A percentile compares a stretch with the other conserved stretches of the same genome.
These are phyloP conservation scores for Lacerta agilis DNA, from an alignment of 2,797 vertebrate genomes.

Conservation along the genomic window DNA sequence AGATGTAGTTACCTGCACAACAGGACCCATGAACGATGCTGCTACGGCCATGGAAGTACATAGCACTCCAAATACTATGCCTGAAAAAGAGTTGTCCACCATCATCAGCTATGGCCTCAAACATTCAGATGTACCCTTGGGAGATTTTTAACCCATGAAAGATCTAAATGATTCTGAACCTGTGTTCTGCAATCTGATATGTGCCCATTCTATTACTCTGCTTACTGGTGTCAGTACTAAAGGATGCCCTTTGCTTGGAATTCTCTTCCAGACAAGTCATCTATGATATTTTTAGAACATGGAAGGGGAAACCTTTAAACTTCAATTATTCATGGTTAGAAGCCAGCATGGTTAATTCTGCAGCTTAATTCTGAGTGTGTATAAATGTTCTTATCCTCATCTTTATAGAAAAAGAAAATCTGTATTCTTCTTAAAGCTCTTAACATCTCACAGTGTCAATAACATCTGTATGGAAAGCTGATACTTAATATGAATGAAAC, in stretches of 20 bases:
- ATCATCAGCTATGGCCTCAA: neutral
- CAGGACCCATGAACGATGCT: slow-evolving; percentile 83
- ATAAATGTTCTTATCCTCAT: neutral
- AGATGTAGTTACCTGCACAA: slow-evolving; percentile 81
- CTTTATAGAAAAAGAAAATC: neutral
- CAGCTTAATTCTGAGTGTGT: neutral
- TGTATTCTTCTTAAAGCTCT: neutral
- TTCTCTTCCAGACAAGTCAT: neutral
- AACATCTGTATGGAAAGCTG: neutral
- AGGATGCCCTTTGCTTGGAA: neutral
- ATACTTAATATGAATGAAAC: neutral
- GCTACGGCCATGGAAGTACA: slow-evolving; percentile 83
- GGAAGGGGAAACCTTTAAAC: neutral
- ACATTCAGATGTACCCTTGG: neutral
- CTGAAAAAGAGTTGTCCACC: slow-evolving; percentile 60
- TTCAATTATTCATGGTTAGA: neutral
- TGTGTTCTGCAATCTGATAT: neutral
- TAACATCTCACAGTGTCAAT: neutral
- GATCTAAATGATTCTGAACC: neutral
- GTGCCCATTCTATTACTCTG: neutral
- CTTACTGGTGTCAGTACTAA: neutral
- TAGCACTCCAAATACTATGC: slow-evolving; percentile 80
- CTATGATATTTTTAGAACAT: neutral
- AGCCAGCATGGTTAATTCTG: neutral
- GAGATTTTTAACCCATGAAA: neutral